phyloP scores from a whole-genome alignment of 2,888 invertebrate species.

The Thera obeliscata region DNA sequence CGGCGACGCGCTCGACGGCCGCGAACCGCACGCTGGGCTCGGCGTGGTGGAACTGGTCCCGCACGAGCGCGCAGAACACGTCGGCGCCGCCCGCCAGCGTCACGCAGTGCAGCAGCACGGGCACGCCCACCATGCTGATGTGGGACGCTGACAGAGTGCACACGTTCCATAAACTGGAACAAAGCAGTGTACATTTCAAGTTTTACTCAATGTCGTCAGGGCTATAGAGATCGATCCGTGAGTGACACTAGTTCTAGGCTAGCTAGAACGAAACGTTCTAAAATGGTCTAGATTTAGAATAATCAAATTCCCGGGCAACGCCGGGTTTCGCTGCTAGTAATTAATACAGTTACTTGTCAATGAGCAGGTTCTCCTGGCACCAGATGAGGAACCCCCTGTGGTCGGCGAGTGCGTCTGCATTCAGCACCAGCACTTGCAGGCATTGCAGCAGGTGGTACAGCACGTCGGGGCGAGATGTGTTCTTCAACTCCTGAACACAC shows the following conservation, averaged over 20 bases:
- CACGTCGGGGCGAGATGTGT: constrained; percentile 94
- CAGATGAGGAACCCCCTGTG: constrained; percentile 97
- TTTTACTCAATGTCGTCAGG: no score
- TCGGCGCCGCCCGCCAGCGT: constrained; percentile 97
- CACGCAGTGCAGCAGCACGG: constrained; percentile 96
- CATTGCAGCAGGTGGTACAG: constrained; percentile 96
- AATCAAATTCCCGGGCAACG: no score
- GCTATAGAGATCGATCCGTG: no score
- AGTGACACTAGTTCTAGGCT: no score
- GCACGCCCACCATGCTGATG: constrained; percentile 96
- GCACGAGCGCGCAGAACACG: constrained; percentile 97
- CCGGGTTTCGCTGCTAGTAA: no score
- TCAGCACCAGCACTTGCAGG: constrained; percentile 94
- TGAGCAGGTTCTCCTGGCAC: constrained; percentile 97
- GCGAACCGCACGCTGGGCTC: constrained; percentile 96
- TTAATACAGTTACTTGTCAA: constrained; percentile 88
- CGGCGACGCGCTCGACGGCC: constrained; percentile 97
- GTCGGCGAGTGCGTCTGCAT: constrained; percentile 96
- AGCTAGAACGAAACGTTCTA: no score
- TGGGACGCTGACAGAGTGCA: constrained; percentile 97
- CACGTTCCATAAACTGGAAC: constrained; percentile 93
- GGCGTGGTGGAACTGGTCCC: constrained; percentile 95
- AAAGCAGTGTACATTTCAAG: not conserved
- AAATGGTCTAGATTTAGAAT: no score
- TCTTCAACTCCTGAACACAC: constrained; percentile 87